Percentiles rank a stretch among this genome's conserved stretches.
Conservation (phyloP, 2,113 vertebrate species). For the Malurus alboscapulatus region DNA sequence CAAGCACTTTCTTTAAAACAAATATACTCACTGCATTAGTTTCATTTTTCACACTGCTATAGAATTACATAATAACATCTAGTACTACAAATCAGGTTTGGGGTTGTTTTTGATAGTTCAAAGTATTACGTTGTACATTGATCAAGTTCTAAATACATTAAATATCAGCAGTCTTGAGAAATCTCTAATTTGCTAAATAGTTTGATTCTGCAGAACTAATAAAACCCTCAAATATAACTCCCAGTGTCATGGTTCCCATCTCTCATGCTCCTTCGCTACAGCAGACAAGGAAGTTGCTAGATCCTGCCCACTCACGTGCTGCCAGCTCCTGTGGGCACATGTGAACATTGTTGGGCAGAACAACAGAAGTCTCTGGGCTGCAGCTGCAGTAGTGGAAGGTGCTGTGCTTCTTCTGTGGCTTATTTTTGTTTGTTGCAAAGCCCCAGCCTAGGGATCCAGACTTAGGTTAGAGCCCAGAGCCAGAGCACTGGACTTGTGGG, state of each 20-base stretch:
- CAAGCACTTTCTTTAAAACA: constrained; percentile 65
- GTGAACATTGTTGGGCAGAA: neutral
- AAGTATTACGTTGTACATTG: constrained; percentile 74
- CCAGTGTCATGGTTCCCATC: constrained; percentile 44
- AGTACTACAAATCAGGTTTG: constrained; percentile 66
- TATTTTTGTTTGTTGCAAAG: neutral
- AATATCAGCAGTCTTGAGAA: constrained; percentile 70
- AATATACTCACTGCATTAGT: constrained; percentile 60
- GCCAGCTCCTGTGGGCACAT: rapidly evolving
- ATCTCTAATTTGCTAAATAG: constrained; percentile 78
- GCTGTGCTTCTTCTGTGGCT: neutral
- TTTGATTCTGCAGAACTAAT: constrained; percentile 84
- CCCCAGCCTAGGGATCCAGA: neutral
- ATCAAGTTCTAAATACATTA: constrained; percentile 71
- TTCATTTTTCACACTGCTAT: constrained; percentile 60
- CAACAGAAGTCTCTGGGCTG: neutral
- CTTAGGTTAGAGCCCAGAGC: neutral
- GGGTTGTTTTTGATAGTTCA: constrained; percentile 68
- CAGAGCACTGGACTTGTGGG: neutral
- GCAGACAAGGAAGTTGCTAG: neutral
- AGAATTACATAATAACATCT: constrained; percentile 65
- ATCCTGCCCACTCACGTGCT: neutral
- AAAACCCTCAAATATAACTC: constrained; percentile 71
- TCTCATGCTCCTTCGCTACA: neutral
- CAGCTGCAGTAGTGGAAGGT: neutral